A percentile compares a stretch with the other conserved stretches of the same genome.
Conservation (phyloP, 2,797 vertebrate species). For the Phalanger gymnotis region DNA sequence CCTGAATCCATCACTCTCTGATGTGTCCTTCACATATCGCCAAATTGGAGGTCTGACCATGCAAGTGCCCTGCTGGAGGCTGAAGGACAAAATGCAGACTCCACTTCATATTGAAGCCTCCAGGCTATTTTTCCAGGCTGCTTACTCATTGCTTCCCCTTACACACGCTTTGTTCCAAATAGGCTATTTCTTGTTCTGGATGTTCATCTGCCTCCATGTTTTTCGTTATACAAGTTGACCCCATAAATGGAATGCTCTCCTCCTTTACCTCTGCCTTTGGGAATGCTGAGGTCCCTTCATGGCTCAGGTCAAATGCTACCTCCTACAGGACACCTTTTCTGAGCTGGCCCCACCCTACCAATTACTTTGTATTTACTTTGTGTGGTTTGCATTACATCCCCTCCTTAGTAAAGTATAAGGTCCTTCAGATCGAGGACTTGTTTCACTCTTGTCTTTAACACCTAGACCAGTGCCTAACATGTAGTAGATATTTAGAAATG, state of each 20-base stretch:
- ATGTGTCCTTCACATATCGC: neutral
- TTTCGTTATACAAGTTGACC: neutral
- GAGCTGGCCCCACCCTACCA: neutral
- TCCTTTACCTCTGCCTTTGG: neutral
- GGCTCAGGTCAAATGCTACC: neutral
- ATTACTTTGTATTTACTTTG: neutral
- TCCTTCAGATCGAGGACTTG: neutral
- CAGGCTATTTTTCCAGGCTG: neutral
- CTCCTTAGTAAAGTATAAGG: neutral
- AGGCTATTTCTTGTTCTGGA: neutral
- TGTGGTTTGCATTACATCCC: neutral
- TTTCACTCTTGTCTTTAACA: neutral
- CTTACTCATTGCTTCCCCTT: neutral
- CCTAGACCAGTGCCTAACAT: neutral
- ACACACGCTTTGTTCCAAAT: neutral
- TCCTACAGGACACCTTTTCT: neutral
- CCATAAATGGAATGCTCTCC: neutral
- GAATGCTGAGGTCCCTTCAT: neutral
- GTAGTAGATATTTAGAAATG: conserved; percentile 20
- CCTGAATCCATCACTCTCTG: neutral
- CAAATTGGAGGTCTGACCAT: neutral
- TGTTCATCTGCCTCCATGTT: neutral
- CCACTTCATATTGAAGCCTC: neutral
- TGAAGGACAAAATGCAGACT: neutral
- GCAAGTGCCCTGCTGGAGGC: neutral